Evolutionary conservation across 2,888 invertebrate species (phyloP).

Genomic region (Sinopyrophorus schimmeli): DNA sequence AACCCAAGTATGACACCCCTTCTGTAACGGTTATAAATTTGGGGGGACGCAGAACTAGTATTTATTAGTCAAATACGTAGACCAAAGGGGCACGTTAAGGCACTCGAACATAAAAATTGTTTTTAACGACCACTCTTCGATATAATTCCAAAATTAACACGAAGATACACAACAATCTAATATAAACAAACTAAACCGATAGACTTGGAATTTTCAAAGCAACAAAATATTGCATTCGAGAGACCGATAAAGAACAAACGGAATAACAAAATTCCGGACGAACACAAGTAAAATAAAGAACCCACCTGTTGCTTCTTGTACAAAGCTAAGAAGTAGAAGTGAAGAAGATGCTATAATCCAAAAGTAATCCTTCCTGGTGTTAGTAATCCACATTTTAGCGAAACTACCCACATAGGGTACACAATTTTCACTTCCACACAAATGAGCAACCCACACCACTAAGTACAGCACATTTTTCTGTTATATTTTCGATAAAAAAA

Average conservation of each 20-base stretch:
- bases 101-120: too few relatives aligned
- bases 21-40: constrained; percentile 3
- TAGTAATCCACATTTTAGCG: constrained; percentile 68
- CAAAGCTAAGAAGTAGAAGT: constrained; percentile 57
- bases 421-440: constrained; percentile 53
- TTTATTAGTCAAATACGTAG: too few relatives aligned
- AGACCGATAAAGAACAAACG: too few relatives aligned
- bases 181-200: too few relatives aligned
- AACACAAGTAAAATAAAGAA: constrained; percentile 19
- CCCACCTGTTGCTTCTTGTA: constrained; percentile 64
- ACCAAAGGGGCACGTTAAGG: too few relatives aligned
- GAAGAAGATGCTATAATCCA: constrained; percentile 64
- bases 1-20: constrained; percentile 26
- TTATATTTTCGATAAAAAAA: constrained; percentile 25
- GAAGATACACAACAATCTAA: too few relatives aligned
- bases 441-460: constrained; percentile 51
- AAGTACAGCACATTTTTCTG: constrained; percentile 44
- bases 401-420: constrained; percentile 55
- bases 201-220: too few relatives aligned
- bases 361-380: constrained; percentile 69
- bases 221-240: too few relatives aligned
- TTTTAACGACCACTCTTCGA: too few relatives aligned
- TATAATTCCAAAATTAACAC: too few relatives aligned
- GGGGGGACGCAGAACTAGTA: too few relatives aligned
- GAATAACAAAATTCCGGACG: too few relatives aligned